These are phyloP conservation scores for Seira musarum DNA, from an alignment of 2,888 invertebrate species.

Conservation along the genomic window DNA sequence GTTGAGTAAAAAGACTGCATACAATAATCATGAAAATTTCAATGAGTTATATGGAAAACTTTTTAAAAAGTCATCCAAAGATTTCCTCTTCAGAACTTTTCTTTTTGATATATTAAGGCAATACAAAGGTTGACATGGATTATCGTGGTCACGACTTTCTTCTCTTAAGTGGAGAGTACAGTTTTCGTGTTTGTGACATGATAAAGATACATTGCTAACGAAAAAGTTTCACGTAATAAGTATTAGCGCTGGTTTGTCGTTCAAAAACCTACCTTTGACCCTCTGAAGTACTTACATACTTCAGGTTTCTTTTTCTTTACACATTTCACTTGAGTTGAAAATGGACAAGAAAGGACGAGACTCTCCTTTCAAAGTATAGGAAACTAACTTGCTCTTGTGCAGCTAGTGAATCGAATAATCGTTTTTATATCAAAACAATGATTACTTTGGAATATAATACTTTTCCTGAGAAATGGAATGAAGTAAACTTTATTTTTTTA, in stretches of 20 bases:
- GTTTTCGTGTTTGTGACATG: conserved; percentile 38
- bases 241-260: not conserved
- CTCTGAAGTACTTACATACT: not conserved
- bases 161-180: not conserved
- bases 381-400: not conserved
- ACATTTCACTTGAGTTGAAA: not conserved
- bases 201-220: conserved; percentile 43
- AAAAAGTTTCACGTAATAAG: conserved; percentile 27
- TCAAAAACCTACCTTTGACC: not conserved
- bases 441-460: not conserved
- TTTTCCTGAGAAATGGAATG: conserved; percentile 14
- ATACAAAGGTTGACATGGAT: conserved; percentile 32
- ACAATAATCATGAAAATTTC: not conserved
- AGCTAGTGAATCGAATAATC: conserved; percentile 29
- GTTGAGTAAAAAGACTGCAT: not conserved
- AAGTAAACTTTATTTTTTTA: not conserved
- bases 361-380: not conserved
- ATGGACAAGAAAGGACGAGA: not conserved
- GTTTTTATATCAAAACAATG: conserved; percentile 23
- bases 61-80: not conserved
- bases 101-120: conserved; percentile 38
- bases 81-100: not conserved
- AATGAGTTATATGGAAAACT: not conserved
- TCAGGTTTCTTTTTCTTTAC: not conserved
- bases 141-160: conserved; percentile 35